These are phyloP conservation scores for Pagrus major DNA, from an alignment of 2,113 vertebrate genomes.

Conservation along the genomic window DNA sequence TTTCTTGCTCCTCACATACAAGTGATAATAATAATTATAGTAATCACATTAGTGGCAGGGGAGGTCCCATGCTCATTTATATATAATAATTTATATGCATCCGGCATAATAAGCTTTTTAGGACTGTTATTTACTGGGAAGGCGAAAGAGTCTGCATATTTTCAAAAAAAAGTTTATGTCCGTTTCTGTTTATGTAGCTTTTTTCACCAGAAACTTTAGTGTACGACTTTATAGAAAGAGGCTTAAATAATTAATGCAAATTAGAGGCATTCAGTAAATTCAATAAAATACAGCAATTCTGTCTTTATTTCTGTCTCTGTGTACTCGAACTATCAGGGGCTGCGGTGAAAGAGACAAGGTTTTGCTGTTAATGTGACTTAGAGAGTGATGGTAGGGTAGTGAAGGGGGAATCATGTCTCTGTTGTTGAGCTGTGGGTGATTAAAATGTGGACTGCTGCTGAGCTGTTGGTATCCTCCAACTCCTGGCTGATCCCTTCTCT, in stretches of 20 bases:
- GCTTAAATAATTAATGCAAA: neutral
- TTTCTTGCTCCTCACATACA: neutral
- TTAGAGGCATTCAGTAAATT: neutral
- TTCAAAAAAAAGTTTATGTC: neutral
- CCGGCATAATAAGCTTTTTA: neutral
- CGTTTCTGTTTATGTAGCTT: neutral
- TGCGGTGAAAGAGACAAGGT: neutral
- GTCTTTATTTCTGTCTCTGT: neutral
- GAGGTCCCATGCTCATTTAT: neutral
- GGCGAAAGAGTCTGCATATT: neutral
- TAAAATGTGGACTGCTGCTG: constrained; percentile 38
- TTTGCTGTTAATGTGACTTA: constrained; percentile 13
- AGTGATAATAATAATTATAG: neutral
- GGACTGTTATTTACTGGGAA: neutral
- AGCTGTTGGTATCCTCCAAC: constrained; percentile 23
- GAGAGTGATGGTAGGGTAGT: neutral
- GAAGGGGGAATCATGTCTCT: constrained; percentile 1
- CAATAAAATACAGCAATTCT: neutral
- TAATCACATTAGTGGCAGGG: neutral
- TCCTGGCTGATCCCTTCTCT: constrained; percentile 46
- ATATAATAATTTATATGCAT: neutral
- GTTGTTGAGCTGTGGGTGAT: constrained; percentile 32
- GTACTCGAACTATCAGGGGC: neutral
- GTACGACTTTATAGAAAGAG: neutral
- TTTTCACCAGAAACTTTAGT: neutral